These are phyloP conservation scores for Spatulosminthurus flaviceps DNA, from an alignment of 2,888 invertebrate genomes.

Conservation along the genomic window DNA sequence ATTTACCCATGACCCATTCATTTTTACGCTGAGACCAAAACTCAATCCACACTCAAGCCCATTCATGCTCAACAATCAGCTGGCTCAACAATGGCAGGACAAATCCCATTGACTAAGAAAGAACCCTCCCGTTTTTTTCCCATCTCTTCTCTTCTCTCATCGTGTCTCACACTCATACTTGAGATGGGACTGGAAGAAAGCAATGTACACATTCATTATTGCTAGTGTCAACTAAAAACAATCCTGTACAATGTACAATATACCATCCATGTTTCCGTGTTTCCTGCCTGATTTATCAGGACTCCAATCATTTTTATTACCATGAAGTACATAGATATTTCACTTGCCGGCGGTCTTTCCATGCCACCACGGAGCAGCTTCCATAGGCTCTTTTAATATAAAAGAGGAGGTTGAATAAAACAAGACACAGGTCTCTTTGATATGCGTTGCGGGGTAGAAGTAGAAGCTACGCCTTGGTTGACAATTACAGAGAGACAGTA, in stretches of 20 bases:
- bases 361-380: not conserved
- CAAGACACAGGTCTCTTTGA: not conserved
- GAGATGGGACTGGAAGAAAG: slow-evolving; percentile 3
- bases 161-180: not conserved
- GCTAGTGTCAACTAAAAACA: slow-evolving; percentile 25
- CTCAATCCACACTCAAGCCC: slow-evolving; percentile 25
- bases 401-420: not conserved
- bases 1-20: slow-evolving; percentile 2
- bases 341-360: not conserved
- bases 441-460: not conserved
- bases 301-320: not conserved
- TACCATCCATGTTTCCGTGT: not conserved
- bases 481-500: not conserved
- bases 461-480: not conserved
- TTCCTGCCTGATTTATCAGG: slow-evolving; percentile 2
- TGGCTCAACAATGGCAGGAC: slow-evolving; percentile 23
- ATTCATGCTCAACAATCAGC: slow-evolving; percentile 41
- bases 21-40: not conserved
- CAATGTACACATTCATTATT: not conserved
- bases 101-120: slow-evolving; percentile 31
- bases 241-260: slow-evolving; percentile 6
- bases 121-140: slow-evolving; percentile 2
- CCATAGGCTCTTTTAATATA: not conserved
- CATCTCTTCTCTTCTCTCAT: not conserved
- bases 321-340: not conserved